Evolutionary conservation across 2,797 vertebrate species (phyloP).

Genomic region (Falco naumanni): DNA sequence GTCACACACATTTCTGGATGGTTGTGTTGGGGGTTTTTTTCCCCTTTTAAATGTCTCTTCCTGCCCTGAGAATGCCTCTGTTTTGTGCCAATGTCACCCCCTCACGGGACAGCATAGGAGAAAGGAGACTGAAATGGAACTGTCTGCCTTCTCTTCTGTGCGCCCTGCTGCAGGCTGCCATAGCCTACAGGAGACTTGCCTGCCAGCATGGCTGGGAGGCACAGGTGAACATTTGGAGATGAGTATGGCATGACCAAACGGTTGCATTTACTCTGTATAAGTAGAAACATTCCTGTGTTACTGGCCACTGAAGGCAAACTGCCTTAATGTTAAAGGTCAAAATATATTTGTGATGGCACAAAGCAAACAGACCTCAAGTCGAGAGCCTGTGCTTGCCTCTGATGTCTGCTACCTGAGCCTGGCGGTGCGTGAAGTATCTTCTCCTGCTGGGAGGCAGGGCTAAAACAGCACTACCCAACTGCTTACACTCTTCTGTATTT

Average conservation of each 20-base stretch:
- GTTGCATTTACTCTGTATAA: not conserved
- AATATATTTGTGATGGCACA: not conserved
- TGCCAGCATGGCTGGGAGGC: not conserved
- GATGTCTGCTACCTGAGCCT: not conserved
- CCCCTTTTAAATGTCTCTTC: not conserved
- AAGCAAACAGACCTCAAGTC: not conserved
- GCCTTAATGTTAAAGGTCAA: not conserved
- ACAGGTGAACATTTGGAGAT: not conserved
- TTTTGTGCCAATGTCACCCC: not conserved
- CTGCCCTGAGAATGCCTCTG: not conserved
- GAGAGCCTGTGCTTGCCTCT: not conserved
- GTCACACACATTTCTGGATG: not conserved
- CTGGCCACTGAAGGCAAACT: not conserved
- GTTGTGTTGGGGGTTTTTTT: not conserved
- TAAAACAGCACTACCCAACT: rapidly evolving
- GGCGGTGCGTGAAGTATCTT: not conserved
- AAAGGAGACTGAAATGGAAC: not conserved
- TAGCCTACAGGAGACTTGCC: not conserved
- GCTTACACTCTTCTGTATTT: not conserved
- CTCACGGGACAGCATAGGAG: not conserved
- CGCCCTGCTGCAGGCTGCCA: not conserved
- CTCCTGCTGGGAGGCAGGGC: not conserved
- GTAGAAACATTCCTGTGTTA: not conserved
- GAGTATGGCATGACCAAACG: not conserved
- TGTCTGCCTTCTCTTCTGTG: not conserved